These are phyloP conservation scores for Phengaris arion DNA, from an alignment of 2,888 invertebrate species.

Conservation along the genomic window DNA sequence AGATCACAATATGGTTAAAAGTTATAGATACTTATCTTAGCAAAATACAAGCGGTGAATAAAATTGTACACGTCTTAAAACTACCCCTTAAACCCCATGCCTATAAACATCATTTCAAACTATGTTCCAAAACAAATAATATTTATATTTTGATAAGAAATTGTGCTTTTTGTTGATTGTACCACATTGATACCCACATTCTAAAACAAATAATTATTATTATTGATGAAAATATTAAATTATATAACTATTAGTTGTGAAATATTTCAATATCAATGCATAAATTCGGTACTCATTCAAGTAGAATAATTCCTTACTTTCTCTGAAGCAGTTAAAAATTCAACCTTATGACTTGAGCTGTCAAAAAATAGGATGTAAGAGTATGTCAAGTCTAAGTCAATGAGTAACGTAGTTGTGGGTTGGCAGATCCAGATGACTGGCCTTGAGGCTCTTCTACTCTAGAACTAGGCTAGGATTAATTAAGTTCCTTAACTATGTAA, in stretches of 20 bases:
- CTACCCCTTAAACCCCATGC: slow-evolving; percentile 23
- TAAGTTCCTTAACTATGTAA: slow-evolving; percentile 14
- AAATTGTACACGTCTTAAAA: slow-evolving; percentile 50
- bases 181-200: background rate
- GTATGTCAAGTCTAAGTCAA: slow-evolving; percentile 1
- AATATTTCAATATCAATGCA: background rate
- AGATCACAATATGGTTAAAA: slow-evolving; percentile 77
- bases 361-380: slow-evolving; percentile 6
- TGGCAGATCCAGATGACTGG: background rate
- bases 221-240: background rate
- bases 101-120: slow-evolving; percentile 26
- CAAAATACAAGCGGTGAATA: slow-evolving; percentile 61
- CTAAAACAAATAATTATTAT: background rate
- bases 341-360: background rate
- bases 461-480: slow-evolving; percentile 11
- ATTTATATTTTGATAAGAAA: background rate
- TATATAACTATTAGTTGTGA: background rate
- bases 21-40: slow-evolving; percentile 68
- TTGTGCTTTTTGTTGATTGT: background rate
- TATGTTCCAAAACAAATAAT: slow-evolving; percentile 16
- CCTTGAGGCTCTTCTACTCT: background rate
- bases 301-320: background rate
- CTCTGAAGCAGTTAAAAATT: background rate
- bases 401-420: slow-evolving; percentile 10
- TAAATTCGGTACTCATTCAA: background rate